Base-by-base conservation (phyloP, 2,888 invertebrate genomes). In the Myathropa florea region DNA sequence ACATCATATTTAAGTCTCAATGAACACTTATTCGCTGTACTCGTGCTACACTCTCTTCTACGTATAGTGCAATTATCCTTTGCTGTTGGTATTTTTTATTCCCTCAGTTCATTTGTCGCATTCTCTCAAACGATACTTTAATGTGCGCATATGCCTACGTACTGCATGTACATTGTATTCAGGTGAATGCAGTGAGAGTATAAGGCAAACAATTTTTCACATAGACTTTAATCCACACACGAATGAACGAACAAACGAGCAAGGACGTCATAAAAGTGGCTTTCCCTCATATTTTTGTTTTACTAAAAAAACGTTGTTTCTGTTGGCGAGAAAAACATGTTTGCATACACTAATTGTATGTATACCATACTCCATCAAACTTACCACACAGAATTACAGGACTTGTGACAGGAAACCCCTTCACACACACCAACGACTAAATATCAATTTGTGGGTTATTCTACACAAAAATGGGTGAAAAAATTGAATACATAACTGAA, bases 1-100 rank as follows among this genome's bases (percentile, higher is more conserved):
- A 83, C 61, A 78, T 63, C 67, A 67, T 60, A 78, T 67, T 55
- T n/a, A n/a, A 67, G 79, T 78, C 72, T 78, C 61, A 79, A 68
- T 59, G 77, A 82, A 55, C 63, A 82, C 82, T 76, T 67, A 14
- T 70, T 71, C 46, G 46, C 59, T 33, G 39, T 36, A 12, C 39
- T 59, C 7, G 10, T 6, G 14, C 9, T 39, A 64, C 70, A 39
- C 57, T 21, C 33, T 64, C 64, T 24, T 72, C 39, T 59, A 39
- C 55, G 33, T 53, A 18, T 18, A 46, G 18, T 77, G 72, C 78
- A 78, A 72, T 78, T 83, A 78, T 83, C 64, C 78, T 72, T 82
- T 72, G 67, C 77, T 63, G 61, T 36, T 68, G 26, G 33, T 55
- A 18, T 33, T 64, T 12, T 12, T 57, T 63, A 7, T 63, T 14